Conservation (phyloP, 2,797 vertebrate species). For the Pangasius larnaudii region DNA sequence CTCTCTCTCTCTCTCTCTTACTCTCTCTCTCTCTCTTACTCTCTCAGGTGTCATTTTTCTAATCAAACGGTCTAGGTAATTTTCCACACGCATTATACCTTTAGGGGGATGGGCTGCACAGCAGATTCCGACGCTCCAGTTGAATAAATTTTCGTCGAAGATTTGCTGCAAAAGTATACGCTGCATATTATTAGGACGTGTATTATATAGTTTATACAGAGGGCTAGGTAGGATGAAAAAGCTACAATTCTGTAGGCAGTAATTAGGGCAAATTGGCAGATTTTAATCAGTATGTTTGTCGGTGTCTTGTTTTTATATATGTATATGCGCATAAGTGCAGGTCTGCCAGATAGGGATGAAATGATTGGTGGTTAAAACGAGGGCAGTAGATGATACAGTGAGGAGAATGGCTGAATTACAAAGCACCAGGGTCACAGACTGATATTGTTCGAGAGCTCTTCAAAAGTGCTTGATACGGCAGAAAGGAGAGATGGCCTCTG, state of each 20-base stretch:
- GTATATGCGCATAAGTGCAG: slow-evolving; percentile 32
- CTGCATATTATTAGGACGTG: not conserved
- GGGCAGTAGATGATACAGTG: slow-evolving; percentile 30
- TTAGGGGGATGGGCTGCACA: slow-evolving; percentile 77
- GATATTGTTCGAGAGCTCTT: slow-evolving; percentile 28
- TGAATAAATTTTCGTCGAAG: slow-evolving; percentile 85
- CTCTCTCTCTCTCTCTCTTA: slow-evolving; percentile 46
- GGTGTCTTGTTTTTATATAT: too few species aligned
- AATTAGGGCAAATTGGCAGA: slow-evolving; percentile 42
- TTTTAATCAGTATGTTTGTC: slow-evolving; percentile 63
- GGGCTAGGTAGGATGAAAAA: not conserved
- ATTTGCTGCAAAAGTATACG: slow-evolving; percentile 78
- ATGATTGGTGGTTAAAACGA: slow-evolving; percentile 7
- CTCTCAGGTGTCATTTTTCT: slow-evolving; percentile 74
- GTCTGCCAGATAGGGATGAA: not conserved
- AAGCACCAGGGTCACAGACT: not conserved
- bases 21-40: slow-evolving; percentile 10
- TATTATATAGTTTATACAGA: slow-evolving; percentile 18
- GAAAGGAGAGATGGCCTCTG: slow-evolving; percentile 21
- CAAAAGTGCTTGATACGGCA: slow-evolving; percentile 26
- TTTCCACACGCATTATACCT: slow-evolving; percentile 81
- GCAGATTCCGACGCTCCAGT: slow-evolving; percentile 76
- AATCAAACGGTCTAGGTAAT: slow-evolving; percentile 83
- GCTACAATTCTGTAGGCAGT: slow-evolving; percentile 43
- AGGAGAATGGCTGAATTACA: slow-evolving; percentile 22